phyloP scores from a whole-genome alignment of 2,888 invertebrate genomes.

The Pycnomerus fuliginosus region DNA sequence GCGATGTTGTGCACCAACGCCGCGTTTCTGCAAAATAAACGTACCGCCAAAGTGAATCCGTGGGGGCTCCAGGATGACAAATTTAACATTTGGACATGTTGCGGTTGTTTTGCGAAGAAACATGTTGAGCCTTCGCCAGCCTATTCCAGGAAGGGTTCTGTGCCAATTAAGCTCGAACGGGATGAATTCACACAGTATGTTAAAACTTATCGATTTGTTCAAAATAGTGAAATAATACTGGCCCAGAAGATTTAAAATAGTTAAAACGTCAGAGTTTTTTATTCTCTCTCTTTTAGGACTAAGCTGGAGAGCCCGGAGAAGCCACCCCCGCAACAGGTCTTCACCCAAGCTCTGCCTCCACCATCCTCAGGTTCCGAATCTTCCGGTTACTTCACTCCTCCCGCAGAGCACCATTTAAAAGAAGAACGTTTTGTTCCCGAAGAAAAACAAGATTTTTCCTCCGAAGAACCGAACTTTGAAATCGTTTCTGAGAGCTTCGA shows the following conservation, averaged over 20 bases:
- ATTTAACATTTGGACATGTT: conserved; percentile 29
- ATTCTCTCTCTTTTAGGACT: conserved; percentile 12
- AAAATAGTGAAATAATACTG: conserved; percentile 1
- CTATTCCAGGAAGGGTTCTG: neutral
- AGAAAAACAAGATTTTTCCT: conserved; percentile 13
- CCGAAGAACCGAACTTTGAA: conserved; percentile 17
- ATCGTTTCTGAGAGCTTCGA: conserved; percentile 19
- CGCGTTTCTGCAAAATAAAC: conserved; percentile 12
- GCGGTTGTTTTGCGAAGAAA: conserved; percentile 28
- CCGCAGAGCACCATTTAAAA: conserved; percentile 39
- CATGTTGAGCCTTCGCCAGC: conserved; percentile 6
- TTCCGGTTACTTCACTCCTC: conserved; percentile 52
- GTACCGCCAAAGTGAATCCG: conserved; percentile 25
- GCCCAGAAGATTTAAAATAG: neutral
- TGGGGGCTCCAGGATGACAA: conserved; percentile 37
- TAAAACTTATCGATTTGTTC: neutral
- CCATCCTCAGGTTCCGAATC: conserved; percentile 50
- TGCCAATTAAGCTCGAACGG: conserved; percentile 9
- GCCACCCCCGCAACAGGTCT: conserved; percentile 24
- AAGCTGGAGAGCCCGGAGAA: conserved; percentile 20
- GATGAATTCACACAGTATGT: conserved; percentile 16
- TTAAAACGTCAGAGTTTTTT: neutral
- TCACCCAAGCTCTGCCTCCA: conserved; percentile 25
- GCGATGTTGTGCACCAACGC: conserved; percentile 21
- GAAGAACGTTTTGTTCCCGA: conserved; percentile 12